Conservation (phyloP, 1,140 invertebrate genomes). For the Saxidomus purpurata region DNA sequence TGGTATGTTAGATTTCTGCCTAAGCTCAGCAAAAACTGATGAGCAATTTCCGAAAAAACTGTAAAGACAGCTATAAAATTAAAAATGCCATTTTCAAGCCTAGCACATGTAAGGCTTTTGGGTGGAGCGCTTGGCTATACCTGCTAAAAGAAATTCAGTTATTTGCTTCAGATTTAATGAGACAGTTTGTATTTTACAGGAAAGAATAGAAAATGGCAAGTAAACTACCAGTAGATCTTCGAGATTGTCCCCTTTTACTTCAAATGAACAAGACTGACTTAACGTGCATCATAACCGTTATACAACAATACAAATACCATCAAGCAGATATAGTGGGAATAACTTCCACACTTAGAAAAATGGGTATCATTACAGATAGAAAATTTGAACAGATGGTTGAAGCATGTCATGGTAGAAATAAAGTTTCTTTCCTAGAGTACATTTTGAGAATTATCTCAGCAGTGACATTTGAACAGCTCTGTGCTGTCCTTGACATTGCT, state of each 20-base stretch:
- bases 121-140: too few relatives aligned
- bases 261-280: not conserved
- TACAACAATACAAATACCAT: not conserved
- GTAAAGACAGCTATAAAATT: too few relatives aligned
- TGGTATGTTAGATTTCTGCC: too few relatives aligned
- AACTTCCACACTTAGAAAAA: not conserved
- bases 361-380: not conserved
- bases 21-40: too few relatives aligned
- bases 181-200: too few relatives aligned
- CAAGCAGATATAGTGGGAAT: not conserved
- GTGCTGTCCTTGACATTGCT: not conserved
- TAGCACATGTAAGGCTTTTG: too few relatives aligned
- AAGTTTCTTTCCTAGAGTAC: not conserved
- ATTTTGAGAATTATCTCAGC: not conserved
- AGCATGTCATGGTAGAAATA: not conserved
- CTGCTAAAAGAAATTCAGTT: too few relatives aligned
- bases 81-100: too few relatives aligned
- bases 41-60: too few relatives aligned
- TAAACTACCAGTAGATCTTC: not conserved
- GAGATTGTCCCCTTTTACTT: not conserved
- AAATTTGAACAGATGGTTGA: not conserved
- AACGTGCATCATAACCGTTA: not conserved
- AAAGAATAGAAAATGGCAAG: not conserved
- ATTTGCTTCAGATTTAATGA: too few relatives aligned
- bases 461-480: not conserved